A percentile compares a stretch with the other conserved stretches of the same genome.
Conservation (phyloP, 1,140 invertebrate species). For the Leptonema lineaticorne region DNA sequence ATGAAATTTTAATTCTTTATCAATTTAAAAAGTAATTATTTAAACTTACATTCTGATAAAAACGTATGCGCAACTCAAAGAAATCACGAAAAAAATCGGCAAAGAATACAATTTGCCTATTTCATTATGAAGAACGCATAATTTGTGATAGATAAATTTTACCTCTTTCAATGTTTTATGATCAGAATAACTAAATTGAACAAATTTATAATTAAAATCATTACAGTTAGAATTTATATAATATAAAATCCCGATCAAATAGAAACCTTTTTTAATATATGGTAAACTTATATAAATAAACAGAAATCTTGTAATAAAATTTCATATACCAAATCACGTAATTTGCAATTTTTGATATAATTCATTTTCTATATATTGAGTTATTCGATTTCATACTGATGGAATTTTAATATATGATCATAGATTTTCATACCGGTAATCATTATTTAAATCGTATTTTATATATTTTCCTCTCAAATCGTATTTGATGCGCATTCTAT, state of each 20-base stretch:
- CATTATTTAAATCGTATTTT: not conserved
- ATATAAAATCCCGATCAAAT: no score
- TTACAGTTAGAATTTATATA: no score
- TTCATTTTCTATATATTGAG: not conserved
- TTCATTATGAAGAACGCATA: not conserved
- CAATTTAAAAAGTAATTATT: not conserved
- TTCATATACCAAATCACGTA: no score
- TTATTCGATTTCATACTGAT: not conserved
- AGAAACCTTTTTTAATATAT: no score
- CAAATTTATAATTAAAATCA: not conserved
- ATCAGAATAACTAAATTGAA: not conserved
- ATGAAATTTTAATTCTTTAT: not conserved
- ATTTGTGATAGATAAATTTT: not conserved
- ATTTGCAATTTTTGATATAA: no score
- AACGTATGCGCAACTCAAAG: not conserved
- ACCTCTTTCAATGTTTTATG: not conserved
- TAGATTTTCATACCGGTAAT: not conserved
- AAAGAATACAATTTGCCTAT: not conserved
- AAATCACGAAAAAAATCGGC: not conserved
- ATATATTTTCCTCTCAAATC: not conserved
- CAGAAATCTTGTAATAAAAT: no score
- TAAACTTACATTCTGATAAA: slow-evolving; percentile 4
- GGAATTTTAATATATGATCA: no score
- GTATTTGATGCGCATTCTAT: not conserved
- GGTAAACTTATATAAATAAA: no score